Base-by-base conservation (phyloP, 92 coral and sea anemone species). In the Parazoanthus swiftii region DNA sequence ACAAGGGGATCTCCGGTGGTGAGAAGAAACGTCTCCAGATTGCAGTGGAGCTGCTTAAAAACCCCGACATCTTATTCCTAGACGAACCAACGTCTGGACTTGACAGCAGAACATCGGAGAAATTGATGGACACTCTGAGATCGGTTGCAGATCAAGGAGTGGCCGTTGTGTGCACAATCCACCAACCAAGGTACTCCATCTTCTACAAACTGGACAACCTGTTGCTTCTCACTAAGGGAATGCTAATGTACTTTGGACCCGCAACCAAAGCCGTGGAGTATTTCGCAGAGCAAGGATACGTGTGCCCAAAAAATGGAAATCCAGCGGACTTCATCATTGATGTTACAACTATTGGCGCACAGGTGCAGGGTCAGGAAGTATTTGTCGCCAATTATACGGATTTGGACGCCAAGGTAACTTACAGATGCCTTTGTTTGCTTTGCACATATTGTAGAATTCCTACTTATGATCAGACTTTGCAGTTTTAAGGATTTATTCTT, bases 201-300 rank as follows among this genome's bases (percentile, higher is more conserved):
- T 83, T 83, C 78, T 83, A 83, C 86, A 83, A 83, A 70, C 77
- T 83, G 26, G 86, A 83, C 78, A 83, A 83, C n/a, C 77, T 83
- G 43, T 25, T 83, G 50, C 77, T 83, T 6, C 86, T 83, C 0
- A 83, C 86, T 2, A 83, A 83, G 70, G 86, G 86, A 14, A 83
- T 83, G 86, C 86, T 83, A 21, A n/a, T 83, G 78, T 83, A 68
- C 44, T 83, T 83, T 43, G 86, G 86, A 20, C 86, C 86, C 0
- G 86, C 86, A 3, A 83, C 86, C 16, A 83, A 70, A 70, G 86
- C 86, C 3, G 86, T 83, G 78, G 86, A 83, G 39, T 83, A 83
- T 46, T 83, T 83, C 5, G 0, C 86, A 0, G 86, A 68, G n/a
- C 36, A 38, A 68, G 86, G 86, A 0, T 83, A 68, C 86, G 36